These are phyloP conservation scores for Zoanthus solanderi DNA, from an alignment of 92 coral and sea anemone species.

Conservation along the genomic window DNA sequence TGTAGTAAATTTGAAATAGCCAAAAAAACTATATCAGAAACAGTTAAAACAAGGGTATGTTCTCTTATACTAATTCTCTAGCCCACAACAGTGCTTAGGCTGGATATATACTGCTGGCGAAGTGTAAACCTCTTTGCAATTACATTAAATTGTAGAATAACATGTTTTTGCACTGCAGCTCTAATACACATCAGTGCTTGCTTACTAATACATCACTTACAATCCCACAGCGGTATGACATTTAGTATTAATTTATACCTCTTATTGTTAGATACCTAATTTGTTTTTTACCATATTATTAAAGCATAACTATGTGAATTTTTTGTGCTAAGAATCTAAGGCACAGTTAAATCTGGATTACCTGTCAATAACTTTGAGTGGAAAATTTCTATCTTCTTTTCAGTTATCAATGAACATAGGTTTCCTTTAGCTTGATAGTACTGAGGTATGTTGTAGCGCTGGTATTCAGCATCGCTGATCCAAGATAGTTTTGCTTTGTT, in stretches of 20 bases:
- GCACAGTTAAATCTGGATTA: conserved; percentile 19
- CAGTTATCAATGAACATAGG: conserved; percentile 69
- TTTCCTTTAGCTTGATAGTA: conserved; percentile 46
- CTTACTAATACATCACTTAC: background rate
- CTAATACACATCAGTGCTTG: background rate
- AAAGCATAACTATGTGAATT: background rate
- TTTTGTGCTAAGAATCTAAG: background rate
- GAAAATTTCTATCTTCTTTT: conserved; percentile 75
- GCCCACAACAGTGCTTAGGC: background rate
- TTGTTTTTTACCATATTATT: background rate
- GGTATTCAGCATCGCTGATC: conserved; percentile 66
- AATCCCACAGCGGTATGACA: background rate
- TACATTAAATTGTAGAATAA: background rate
- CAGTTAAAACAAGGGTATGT: conserved; percentile 1
- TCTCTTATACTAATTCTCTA: background rate
- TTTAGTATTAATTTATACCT: background rate
- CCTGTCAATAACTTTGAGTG: conserved; percentile 69
- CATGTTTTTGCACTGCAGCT: background rate
- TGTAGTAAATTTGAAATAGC: conserved; percentile 32
- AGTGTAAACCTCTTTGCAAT: no score
- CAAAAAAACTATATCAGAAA: conserved; percentile 10
- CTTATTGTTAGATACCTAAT: conserved; percentile 12
- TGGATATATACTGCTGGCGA: background rate
- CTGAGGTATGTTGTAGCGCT: conserved; percentile 50
- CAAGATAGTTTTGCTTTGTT: conserved; percentile 70